Base-by-base conservation (phyloP, 2,888 invertebrate genomes). In the Parthenolecanium corni region DNA sequence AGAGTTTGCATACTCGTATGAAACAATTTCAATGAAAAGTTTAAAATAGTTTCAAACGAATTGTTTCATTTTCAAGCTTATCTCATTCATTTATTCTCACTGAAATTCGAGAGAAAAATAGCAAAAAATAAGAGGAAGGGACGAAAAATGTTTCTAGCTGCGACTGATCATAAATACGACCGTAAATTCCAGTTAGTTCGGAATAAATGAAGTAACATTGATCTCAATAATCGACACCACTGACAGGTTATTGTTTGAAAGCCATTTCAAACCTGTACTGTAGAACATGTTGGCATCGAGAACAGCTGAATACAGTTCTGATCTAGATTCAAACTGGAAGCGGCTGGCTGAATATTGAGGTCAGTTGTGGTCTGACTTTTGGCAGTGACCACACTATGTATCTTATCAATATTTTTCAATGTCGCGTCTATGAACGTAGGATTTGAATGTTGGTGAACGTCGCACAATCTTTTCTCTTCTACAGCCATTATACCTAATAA, bases 381-480 rank as follows among this genome's bases (percentile, higher is more conserved):
- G 14, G 6, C 24, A 18, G 23, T 51, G 38, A 38, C 36, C n/a
- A n/a, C 46, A 25, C 24, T 36, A 36, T 51, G 36, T 23, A 38
- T 49, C 21, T 51, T 61, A 40, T 61, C 61, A 2, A 23, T 31
- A 18, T 14, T 20, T 5, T 61, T 61, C 6, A 40, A 6, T 3
- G 51, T 38, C 1, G 38, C 51, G 5, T 51, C 49, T 6, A 51
- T 47, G 9, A 51, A n/a, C 40, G 51, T 40, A 5, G 51, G 21
- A 16, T 16, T 16, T 5, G 47, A 38, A 16, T 54, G 44, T 16
- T 46, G 63, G 47, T 54, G 63, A 18, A 54, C 53, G 18, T 54
- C 63, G 63, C 54, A 63, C 21, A 63, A 53, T 53, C 53, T 63
- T 47, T 63, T 53, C 20, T 47, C 53, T 31, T 63, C 63, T 16